These are phyloP conservation scores for Mya arenaria DNA, from an alignment of 1,140 invertebrate species.

Conservation along the genomic window DNA sequence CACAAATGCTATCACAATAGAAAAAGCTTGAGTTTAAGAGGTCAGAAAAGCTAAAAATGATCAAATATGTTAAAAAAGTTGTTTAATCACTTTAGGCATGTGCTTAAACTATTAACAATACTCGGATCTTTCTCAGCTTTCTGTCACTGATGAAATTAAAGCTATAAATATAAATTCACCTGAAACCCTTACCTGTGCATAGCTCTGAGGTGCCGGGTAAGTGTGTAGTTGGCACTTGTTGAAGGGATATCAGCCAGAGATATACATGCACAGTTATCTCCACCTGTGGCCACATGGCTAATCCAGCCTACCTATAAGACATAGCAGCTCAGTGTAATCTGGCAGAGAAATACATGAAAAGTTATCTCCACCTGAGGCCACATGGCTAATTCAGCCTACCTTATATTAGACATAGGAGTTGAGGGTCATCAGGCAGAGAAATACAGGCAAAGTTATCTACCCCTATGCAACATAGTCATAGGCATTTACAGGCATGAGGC, in stretches of 20 bases:
- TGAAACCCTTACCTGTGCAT: too few species aligned
- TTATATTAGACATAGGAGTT: constrained; percentile 28
- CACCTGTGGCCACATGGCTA: constrained; percentile 70
- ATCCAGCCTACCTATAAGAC: constrained; percentile 71
- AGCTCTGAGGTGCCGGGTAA: constrained; percentile 70
- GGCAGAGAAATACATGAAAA: constrained; percentile 72
- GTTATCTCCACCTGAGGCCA: constrained; percentile 74
- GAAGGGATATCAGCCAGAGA: constrained; percentile 57
- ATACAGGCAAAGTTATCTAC: constrained; percentile 75
- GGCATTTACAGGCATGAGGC: too few species aligned
- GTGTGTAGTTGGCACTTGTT: constrained; percentile 70
- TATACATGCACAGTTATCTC: constrained; percentile 74
- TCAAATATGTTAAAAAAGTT: too few species aligned
- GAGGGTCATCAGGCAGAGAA: constrained; percentile 55
- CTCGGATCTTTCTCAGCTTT: too few species aligned
- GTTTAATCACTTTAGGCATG: too few species aligned
- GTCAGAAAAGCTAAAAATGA: too few species aligned
- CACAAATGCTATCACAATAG: too few species aligned
- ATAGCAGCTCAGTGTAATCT: constrained; percentile 16
- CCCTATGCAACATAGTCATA: constrained; percentile 58
- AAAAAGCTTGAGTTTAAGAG: too few species aligned
- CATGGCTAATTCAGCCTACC: constrained; percentile 71
- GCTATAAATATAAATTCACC: too few species aligned
- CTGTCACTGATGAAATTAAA: too few species aligned
- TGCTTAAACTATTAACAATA: too few species aligned